Base-by-base conservation (phyloP, 2,113 vertebrate genomes). In the Mustelus asterias region DNA sequence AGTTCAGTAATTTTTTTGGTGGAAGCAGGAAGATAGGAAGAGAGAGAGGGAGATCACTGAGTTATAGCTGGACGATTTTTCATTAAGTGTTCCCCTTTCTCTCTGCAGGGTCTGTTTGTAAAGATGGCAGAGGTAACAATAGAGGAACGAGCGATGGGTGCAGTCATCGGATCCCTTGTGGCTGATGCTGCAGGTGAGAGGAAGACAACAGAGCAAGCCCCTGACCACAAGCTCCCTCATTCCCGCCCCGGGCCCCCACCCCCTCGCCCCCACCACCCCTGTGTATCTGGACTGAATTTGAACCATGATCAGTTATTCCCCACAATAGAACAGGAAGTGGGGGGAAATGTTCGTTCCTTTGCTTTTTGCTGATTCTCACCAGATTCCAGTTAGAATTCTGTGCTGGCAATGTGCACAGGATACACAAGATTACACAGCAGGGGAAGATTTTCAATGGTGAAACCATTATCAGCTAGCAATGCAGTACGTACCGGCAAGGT, bases 41-140 rank as follows among this genome's bases (percentile, higher is more conserved):
- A 13, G 96, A 96, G 96, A 96, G 96, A 96, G 97, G 96, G 9
- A 96, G 22, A 96, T 96, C 96, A 96, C 10, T 96, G 96, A 96
- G 96, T 96, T 96, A 94, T 96, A 90, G 7, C 0, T 96, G 96
- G 95, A 95, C 96, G 96, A 0, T 96, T 97, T 97, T 97, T 29
- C 26, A 33, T 10, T 13, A n/a, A 29, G 1, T 37, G 76, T 80
- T 80, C 14, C 33, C 69, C 33, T 80, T 37, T 37, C 33, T 37
- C 2, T 80, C n/a, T 11, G 33, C 76, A 80, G 76, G 14, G n/a
- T 14, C 76, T 95, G 94, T 95, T 96, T 97, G 96, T 97, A 97
- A 97, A 78, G 96, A 97, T 97, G 97, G 97, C 97, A 97, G 97
- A 97, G 97, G 96, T 97, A 85, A 96, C 96, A 72, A 96, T 97